Evolutionary conservation across 2,113 vertebrate species (phyloP), one percentile per base, ranked within the genome.

Genomic region (Planiliza haematocheilus): DNA sequence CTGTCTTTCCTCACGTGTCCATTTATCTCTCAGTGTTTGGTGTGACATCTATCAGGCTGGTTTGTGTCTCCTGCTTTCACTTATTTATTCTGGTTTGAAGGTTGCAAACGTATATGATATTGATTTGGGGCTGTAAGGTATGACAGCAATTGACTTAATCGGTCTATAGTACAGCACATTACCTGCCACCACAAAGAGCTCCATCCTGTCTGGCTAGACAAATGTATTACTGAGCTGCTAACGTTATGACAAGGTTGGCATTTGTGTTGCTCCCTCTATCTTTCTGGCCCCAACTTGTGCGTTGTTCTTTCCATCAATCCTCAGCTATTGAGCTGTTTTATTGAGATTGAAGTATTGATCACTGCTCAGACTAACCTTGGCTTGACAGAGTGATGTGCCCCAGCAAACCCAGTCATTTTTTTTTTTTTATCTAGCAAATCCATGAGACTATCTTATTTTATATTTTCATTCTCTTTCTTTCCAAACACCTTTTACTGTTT

Each of bases 331-430:
- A 95, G 94, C 95, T 94, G 91, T 93, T 97, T 97, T 96, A 96
- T 97, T 95, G 95, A 96, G 96, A 96, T 96, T 91, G 95, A 96
- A 94, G 91, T 97, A 98, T 98, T 97, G 96, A 97, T 98, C 95
- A 97, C 95, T 94, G 86, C 75, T 92, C 82, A 82, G 92, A 70
- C 94, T 92, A 94, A 93, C 92, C 92, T 92, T 94, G 93, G 94
- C 93, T 94, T 90, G 86, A 94, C 89, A 77, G 89, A 92, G 92
- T 81, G 83, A 77, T 79, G 71, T 77, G 71, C 49, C 61, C 57
- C 46, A 68, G 70, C 49, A 74, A 81, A 78, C 43, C 74, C 70
- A 61, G 74, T 90, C 5, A 30, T 30, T 3, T 30, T 3, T 30
- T 30, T 30, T 30, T 80, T 82, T 51, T 57, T 18, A 42, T 64